Conservation (phyloP, 2,888 invertebrate genomes). For the Balanococcus diminutus region DNA sequence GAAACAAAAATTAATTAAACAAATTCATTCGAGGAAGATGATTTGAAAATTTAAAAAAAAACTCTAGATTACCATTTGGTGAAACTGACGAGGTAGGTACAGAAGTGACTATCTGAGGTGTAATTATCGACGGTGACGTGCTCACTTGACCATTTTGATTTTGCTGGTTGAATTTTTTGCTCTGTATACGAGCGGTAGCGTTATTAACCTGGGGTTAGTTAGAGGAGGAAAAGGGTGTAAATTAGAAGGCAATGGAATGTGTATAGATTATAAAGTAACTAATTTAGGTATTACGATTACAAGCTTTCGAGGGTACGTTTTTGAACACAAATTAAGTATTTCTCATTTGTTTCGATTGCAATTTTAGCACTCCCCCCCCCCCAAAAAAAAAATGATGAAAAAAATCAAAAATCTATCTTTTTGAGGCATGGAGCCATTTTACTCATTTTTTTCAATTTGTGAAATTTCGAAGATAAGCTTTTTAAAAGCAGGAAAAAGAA, state of each 20-base stretch:
- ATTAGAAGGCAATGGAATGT: not conserved
- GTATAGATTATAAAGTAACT: not conserved
- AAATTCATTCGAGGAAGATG: too few species aligned
- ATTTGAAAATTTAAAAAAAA: not conserved
- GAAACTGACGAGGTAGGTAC: conserved; percentile 44
- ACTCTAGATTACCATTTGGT: conserved; percentile 13
- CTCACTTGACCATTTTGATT: conserved; percentile 65
- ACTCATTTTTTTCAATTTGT: too few species aligned
- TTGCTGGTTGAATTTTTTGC: conserved; percentile 76
- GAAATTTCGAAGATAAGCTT: too few species aligned
- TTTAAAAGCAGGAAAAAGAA: not conserved
- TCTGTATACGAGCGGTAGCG: conserved; percentile 99
- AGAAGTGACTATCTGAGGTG: conserved; percentile 42
- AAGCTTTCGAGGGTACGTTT: not conserved
- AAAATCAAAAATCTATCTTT: not conserved
- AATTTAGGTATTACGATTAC: too few species aligned
- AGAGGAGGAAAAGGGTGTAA: not conserved
- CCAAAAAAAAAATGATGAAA: not conserved
- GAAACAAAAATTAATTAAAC: conserved; percentile 32
- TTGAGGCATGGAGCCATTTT: too few species aligned
- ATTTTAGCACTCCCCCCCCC: not conserved
- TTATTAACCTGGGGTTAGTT: conserved; percentile 83
- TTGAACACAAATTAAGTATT: not conserved
- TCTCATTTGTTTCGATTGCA: not conserved
- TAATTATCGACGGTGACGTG: conserved; percentile 60